Evolutionary conservation across 2,113 vertebrate genomes (phyloP).

Genomic region (Melanerpes formicivorus): DNA sequence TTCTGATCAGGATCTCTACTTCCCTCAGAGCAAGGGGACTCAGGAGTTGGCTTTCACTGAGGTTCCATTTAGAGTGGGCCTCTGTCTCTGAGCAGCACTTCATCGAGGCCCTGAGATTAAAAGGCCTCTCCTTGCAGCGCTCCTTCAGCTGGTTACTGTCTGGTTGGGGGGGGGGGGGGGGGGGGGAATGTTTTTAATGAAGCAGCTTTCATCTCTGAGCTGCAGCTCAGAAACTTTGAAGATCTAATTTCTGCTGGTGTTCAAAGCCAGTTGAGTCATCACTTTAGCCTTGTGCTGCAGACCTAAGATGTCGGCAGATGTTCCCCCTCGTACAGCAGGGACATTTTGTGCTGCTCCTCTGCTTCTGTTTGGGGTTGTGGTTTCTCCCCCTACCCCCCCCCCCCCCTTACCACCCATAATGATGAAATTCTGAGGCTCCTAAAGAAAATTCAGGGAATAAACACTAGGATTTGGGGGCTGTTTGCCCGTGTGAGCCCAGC

Average conservation of each 20-base stretch:
- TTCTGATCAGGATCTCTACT: not conserved
- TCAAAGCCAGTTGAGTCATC: not conserved
- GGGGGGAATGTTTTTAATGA: not conserved
- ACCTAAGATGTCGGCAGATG: not conserved
- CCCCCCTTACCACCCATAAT: too few relatives aligned
- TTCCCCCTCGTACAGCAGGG: not conserved
- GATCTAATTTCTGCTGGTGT: not conserved
- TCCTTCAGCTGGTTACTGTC: not conserved
- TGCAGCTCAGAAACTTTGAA: not conserved
- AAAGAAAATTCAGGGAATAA: not conserved
- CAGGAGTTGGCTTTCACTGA: not conserved
- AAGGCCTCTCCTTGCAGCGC: not conserved
- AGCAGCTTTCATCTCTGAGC: not conserved
- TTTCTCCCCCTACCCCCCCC: too few relatives aligned
- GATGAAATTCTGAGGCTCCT: not conserved
- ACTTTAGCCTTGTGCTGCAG: not conserved
- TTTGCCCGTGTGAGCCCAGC: rapidly evolving
- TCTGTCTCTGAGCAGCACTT: not conserved
- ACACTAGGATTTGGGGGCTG: rapidly evolving
- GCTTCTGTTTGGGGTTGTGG: too few relatives aligned
- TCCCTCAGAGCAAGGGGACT: not conserved
- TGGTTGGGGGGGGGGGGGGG: not conserved
- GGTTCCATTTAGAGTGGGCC: not conserved
- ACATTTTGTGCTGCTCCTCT: not conserved
- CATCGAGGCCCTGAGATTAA: not conserved